phyloP scores from a whole-genome alignment of 2,888 invertebrate genomes.

The Lycocerus yunnanus region DNA sequence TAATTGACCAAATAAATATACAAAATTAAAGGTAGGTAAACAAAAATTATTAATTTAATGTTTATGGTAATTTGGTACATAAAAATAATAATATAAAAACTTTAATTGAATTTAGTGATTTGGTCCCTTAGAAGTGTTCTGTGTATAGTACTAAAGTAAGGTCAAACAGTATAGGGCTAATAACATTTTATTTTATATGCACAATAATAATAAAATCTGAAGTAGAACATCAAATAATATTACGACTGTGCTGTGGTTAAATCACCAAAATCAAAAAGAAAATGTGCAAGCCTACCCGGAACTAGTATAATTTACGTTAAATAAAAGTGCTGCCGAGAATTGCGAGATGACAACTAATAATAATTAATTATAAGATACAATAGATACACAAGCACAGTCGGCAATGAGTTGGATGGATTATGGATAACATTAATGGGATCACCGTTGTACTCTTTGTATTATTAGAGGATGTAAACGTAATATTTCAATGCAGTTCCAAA shows the following conservation, averaged over 20 bases:
- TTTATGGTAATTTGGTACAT: background rate
- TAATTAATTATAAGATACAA: background rate
- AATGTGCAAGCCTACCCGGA: background rate
- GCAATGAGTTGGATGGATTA: background rate
- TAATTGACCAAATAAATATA: background rate
- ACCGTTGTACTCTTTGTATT: background rate
- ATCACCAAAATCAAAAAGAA: background rate
- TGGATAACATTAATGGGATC: background rate
- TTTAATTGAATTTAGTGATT: background rate
- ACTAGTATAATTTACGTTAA: background rate
- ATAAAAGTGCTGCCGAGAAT: background rate
- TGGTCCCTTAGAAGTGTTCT: background rate
- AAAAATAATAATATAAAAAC: background rate
- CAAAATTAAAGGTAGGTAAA: background rate
- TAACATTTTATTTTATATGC: background rate
- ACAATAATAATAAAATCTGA: background rate
- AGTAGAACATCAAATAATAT: background rate
- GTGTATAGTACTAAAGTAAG: background rate
- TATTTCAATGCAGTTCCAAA: background rate
- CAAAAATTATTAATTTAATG: too few species aligned
- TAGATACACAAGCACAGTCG: background rate
- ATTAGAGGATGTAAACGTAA: background rate
- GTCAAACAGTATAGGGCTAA: background rate
- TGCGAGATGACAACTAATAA: background rate
- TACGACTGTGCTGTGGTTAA: background rate